These are phyloP conservation scores for Glyptemys insculpta DNA, from an alignment of 2,797 vertebrate genomes.

Conservation along the genomic window DNA sequence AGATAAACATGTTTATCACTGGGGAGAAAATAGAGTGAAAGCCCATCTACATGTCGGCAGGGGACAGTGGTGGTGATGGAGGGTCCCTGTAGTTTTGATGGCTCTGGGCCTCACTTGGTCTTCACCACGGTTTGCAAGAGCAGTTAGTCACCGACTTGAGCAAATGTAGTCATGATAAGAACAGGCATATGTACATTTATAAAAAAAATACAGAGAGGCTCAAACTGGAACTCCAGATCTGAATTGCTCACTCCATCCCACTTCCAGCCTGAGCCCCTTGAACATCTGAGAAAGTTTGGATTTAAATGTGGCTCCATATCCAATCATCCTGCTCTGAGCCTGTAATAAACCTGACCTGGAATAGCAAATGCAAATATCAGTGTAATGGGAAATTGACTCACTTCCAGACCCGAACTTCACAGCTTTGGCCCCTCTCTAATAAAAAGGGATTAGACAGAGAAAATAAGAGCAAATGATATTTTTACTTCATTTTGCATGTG, in stretches of 20 bases:
- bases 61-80: not conserved
- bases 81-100: not conserved
- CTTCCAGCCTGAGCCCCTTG: not conserved
- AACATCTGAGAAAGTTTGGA: not conserved
- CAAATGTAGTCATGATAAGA: slow-evolving; percentile 21
- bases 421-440: not conserved
- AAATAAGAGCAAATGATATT: not conserved
- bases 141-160: not conserved
- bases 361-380: not conserved
- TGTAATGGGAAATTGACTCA: not conserved
- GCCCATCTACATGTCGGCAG: not conserved
- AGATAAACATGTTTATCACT: not conserved
- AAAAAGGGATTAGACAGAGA: accelerated
- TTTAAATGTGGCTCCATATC: not conserved
- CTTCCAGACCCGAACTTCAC: not conserved
- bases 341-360: not conserved
- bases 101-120: slow-evolving; percentile 4
- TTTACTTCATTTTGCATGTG: no score
- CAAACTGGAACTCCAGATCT: not conserved
- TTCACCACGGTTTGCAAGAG: slow-evolving; percentile 1
- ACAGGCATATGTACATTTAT: not conserved
- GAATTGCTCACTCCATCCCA: not conserved
- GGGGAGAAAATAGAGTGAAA: slow-evolving; percentile 1
- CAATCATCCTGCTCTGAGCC: not conserved
- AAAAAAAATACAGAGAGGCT: not conserved